Base-by-base conservation (phyloP, 2,888 invertebrate genomes). In the Orthosia gracilis region DNA sequence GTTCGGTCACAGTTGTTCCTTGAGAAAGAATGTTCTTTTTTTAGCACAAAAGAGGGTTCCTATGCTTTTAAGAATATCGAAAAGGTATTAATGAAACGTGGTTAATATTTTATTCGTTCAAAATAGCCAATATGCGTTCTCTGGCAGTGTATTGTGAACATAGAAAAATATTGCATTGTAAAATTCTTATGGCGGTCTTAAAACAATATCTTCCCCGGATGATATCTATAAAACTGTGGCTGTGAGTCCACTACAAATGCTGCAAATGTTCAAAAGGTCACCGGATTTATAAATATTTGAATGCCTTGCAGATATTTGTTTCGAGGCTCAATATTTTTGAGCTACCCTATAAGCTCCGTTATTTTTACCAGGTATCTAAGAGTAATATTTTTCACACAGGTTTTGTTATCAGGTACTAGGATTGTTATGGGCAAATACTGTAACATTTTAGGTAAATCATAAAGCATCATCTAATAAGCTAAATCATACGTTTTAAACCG, bases 1-100 rank as follows among this genome's bases (percentile, higher is more conserved):
- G 40, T 78, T 66, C 52, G 40, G 71, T 65, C 80, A 69, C 79
- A 78, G 70, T 82, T 82, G 73, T 66, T 78, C 70, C 47, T 62
- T 12, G 68, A 7, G 57, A 70, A 61, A 65, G 12, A 65, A 59
- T 70, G 47, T 31, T 49, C 12, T 13, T 73, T 77, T 77, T 82
- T 81, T 66, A 40, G 12, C 62, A 66, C 31, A 31, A 31, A 31
- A 31, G 31, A 31, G 4, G 23, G 52, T 45, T 50, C 40, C 26
- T 54, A 26, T 31, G 55, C 40, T 76, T 68, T 49, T 40, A 55
- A 52, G 47, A 52, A 59, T 68, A 68, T 80, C 54, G 15, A 50
- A 68, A 5, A 47, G 26, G 9, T 49, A 17, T 23, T 73, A 61
- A 67, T 80, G 67, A 65, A 64, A 65, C 45, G 40, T 72, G 17